Evolutionary conservation across 2,113 vertebrate species (phyloP).

Genomic region (Lanius ludovicianus): DNA sequence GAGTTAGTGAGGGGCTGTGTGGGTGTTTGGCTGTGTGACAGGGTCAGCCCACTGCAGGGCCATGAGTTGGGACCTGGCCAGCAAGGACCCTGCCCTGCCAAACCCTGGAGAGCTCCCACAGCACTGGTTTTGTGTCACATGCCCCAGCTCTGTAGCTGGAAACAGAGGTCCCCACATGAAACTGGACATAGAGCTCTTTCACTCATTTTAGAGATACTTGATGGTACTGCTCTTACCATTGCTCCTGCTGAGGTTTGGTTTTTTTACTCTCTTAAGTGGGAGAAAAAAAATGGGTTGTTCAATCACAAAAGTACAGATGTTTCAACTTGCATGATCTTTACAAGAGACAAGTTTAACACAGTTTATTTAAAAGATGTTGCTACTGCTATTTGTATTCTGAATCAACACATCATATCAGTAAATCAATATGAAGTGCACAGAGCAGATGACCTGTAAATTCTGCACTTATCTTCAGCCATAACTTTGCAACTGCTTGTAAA

Average conservation of each 20-base stretch:
- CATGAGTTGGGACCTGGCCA: too few species aligned
- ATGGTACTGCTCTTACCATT: not conserved
- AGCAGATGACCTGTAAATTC: not conserved
- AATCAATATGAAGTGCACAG: not conserved
- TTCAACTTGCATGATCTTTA: not conserved
- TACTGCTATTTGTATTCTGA: not conserved
- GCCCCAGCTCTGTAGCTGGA: not conserved
- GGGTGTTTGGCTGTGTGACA: not conserved
- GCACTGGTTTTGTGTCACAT: not conserved
- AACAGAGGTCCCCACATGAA: not conserved
- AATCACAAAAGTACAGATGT: not conserved
- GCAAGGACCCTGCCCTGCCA: not conserved
- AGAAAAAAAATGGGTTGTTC: not conserved
- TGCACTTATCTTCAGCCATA: not conserved
- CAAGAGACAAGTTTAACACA: not conserved
- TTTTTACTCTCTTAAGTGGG: not conserved
- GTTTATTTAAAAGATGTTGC: not conserved
- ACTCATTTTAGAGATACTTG: not conserved
- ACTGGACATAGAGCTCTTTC: accelerated
- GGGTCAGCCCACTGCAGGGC: not conserved
- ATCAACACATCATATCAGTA: not conserved
- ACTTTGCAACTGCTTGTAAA: not conserved
- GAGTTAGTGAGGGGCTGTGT: accelerated
- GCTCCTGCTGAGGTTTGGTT: not conserved
- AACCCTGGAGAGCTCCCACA: accelerated